Evolutionary conservation across 2,888 invertebrate genomes (phyloP), one percentile per base, ranked within the genome.

Genomic region (Hydriomena furcata): DNA sequence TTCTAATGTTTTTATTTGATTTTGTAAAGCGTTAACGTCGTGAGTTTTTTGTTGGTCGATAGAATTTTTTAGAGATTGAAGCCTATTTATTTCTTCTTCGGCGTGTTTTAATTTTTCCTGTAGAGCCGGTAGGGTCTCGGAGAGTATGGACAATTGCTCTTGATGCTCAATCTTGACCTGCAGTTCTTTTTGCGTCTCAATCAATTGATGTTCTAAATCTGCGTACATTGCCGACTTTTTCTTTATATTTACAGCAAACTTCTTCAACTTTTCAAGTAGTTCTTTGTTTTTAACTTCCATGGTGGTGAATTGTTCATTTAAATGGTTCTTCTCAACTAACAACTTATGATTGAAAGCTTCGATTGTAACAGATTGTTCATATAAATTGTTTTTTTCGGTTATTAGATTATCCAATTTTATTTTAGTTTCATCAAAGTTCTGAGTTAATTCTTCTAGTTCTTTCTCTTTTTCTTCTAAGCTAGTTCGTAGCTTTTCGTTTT

Each of bases 201-300:
- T 66, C 25, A 82, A 69, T 58, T 91, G 93, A 32, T 78, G 73
- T 80, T 95, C 94, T 24, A 95, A 76, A 56, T 95, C 94, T 24
- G 92, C 85, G 61, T 93, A 94, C 55, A 93, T 90, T 0, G 87
- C 73, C 0, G 92, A 90, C 69, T 95, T 95, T 71, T 95, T 95
- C 75, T 95, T 96, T 6, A 96, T 86, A 68, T 93, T 94, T 0
- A 94, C 91, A 0, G 95, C 96, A 65, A 94, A 93, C 68, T 95
- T 95, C 69, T 95, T 96, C 69, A 95, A 91, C 77, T 95, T 96
- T 47, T 95, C 95, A 43, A 94, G 76, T 54, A 95, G 92, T 40
- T 94, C 93, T 65, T 93, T 94, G 58, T 93, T 93, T 69, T 94
- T 94, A 5, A 71, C 82, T 65, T 94, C 93, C 1, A 93, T 66